A percentile compares a stretch with the other conserved stretches of the same genome.
These are phyloP conservation scores for Dicyrtoma fusca DNA, from an alignment of 2,888 invertebrate genomes.

Conservation along the genomic window DNA sequence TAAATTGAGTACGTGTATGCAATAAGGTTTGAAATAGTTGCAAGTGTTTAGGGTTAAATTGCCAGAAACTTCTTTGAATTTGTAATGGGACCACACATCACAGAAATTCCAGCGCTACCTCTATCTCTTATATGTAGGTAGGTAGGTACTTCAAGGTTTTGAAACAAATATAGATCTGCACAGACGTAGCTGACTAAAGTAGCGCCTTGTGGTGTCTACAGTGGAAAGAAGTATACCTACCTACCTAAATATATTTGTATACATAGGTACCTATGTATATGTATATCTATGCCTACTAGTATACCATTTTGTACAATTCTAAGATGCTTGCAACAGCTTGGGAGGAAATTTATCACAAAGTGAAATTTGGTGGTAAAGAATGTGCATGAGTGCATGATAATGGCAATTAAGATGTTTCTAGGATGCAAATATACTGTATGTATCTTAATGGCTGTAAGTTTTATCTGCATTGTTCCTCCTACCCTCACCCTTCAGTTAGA, in stretches of 20 bases:
- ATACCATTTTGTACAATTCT: not conserved
- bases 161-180: too few species aligned
- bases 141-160: too few species aligned
- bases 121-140: too few species aligned
- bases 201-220: too few species aligned
- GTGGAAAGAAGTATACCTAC: too few species aligned
- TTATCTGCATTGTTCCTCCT: too few species aligned
- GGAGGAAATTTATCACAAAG: constrained; percentile 20
- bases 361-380: not conserved
- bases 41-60: constrained; percentile 35
- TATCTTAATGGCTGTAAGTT: too few species aligned
- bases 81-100: constrained; percentile 32
- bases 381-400: constrained; percentile 17
- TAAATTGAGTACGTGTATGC: constrained; percentile 29
- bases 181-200: too few species aligned
- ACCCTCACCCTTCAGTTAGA: too few species aligned
- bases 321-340: constrained; percentile 2
- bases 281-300: not conserved
- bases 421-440: not conserved
- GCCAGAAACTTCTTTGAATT: constrained; percentile 26
- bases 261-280: not conserved
- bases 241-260: too few species aligned
- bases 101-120: constrained; percentile 13
- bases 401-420: constrained; percentile 31
- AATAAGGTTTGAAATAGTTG: constrained; percentile 8